Base-by-base conservation (phyloP, 2,797 vertebrate species). In the Ctenopoma multispine region DNA sequence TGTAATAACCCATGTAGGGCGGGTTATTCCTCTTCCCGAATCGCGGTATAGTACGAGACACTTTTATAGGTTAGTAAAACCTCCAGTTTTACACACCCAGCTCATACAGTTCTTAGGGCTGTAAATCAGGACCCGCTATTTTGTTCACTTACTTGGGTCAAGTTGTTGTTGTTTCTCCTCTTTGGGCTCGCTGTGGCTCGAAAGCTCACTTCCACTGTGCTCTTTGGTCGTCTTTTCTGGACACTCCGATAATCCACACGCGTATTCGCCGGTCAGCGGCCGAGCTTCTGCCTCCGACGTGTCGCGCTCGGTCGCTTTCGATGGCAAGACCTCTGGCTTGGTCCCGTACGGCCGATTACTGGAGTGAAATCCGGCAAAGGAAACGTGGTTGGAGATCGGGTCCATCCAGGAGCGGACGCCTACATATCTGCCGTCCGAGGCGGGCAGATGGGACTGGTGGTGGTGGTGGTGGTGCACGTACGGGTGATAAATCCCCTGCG, bases 31-130 rank as follows among this genome's bases (percentile, higher is more conserved):
- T 69, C 63, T 79, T 73, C 68, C 76, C 91, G 90, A 93, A 92
- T 93, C 93, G 87, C 94, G 94, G 93, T 94, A 95, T 94, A 93
- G 93, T 92, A 93, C 94, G 60, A 95, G 97, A 97, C 96, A 96
- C 95, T 98, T 99, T 99, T 97, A 99, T 98, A 96, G 98, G 96
- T 98, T 97, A 96, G 97, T 99, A 99, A 99, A 98, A 98, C 93
- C 96, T 96, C 95, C 93, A 94, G 96, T 97, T 98, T 97, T 97
- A 96, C 96, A 96, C 96, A 96, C 96, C 96, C 94, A 92, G 96
- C 95, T 94, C 95, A 92, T 96, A 94, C 96, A 95, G 96, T 96
- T 96, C 95, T 88, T 85, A 24, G 82, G 90, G 96, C 88, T 96
- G 95, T 99, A 98, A 99, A 99, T 99, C 97, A 98, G 84, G 29